Evolutionary conservation across 1,140 invertebrate species (phyloP), one percentile per base, ranked within the genome.

Genomic region (Halesus radiatus): DNA sequence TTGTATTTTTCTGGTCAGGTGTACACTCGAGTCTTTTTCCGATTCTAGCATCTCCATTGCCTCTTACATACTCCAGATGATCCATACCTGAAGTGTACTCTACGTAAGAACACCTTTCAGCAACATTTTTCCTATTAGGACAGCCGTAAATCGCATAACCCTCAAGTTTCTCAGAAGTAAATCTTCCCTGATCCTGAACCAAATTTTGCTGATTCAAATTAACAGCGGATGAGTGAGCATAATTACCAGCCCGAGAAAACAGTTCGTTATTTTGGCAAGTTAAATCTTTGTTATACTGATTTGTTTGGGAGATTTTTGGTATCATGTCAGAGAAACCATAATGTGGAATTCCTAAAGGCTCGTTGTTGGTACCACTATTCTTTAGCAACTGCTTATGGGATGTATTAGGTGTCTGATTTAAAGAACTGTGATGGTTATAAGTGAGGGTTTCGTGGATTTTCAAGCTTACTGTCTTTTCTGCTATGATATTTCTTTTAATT

Each of bases 401-500:
- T 32, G 7, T 32, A 32, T 32, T 32, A 32, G 32, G 5, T 32
- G 5, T 45, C 10, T 45, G 37, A 45, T 13, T 45, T 13, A 13
- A 45, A 45, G 37, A 45, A 1, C 1, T 45, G 10, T 45, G 37
- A 13, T 45, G 37, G 37, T 52, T 54, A 52, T 74, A 74, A 13
- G 70, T 74, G 3, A 74, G 50, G 0, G 70, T 74, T 18, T 74
- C 70, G 15, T 74, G 70, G 3, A 74, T 74, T 52, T 74, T 74
- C 15, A 74, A 15, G 52, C 70, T 74, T 3, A 74, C 70, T 5
- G 70, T 74, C 70, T 74, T 74, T 23, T 74, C 50, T n/a, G 70
- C 70, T 53, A 74, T 74, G 50, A 74, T 74, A 15, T 74, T 74
- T 15, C 70, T 74, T n/a, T 74, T 74, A 22, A 54, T 18, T n/a